These are phyloP conservation scores for Drosophila paulistorum DNA, from an alignment of 1,140 invertebrate genomes.

Conservation along the genomic window DNA sequence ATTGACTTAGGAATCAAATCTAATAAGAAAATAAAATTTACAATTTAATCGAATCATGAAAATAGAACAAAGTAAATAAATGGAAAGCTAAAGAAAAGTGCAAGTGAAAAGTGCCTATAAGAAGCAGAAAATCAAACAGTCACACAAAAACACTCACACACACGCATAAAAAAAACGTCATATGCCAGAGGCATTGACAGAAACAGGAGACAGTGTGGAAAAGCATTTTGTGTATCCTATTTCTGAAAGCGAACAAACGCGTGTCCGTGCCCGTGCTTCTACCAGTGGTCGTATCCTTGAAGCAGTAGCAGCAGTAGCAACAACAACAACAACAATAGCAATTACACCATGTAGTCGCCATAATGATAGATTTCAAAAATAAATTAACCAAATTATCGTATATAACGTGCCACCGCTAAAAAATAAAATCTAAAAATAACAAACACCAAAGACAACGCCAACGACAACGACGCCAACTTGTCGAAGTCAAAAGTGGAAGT, in stretches of 20 bases:
- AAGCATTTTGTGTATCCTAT: conserved; percentile 80
- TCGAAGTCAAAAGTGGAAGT: conserved; percentile 27
- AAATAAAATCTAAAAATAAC: conserved; percentile 63
- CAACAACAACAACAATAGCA: conserved; percentile 47
- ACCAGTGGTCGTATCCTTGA: conserved; percentile 39
- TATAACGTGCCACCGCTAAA: conserved; percentile 57
- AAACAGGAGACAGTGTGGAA: conserved; percentile 47
- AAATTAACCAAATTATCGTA: conserved; percentile 77
- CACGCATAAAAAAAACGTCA: conserved; percentile 70
- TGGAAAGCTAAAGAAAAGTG: conserved; percentile 51
- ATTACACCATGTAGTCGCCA: conserved; percentile 69
- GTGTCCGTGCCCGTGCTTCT: conserved; percentile 32
- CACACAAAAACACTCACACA: conserved; percentile 31
- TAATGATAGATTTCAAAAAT: conserved; percentile 77
- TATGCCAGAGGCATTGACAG: conserved; percentile 79
- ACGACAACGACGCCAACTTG: conserved; percentile 30
- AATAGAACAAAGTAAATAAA: conserved; percentile 19
- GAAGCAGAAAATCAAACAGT: conserved; percentile 53
- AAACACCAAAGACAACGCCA: conserved; percentile 53
- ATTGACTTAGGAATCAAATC: conserved; percentile 58
- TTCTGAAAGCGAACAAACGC: conserved; percentile 58
- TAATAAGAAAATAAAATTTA: conserved; percentile 31
- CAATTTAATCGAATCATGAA: conserved; percentile 38
- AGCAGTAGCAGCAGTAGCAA: conserved; percentile 3
- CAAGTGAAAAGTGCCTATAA: conserved; percentile 72